Percentiles rank a stretch among this genome's conserved stretches.
phyloP scores from a whole-genome alignment of 2,113 vertebrate species.

The Lepidothrix coronata region DNA sequence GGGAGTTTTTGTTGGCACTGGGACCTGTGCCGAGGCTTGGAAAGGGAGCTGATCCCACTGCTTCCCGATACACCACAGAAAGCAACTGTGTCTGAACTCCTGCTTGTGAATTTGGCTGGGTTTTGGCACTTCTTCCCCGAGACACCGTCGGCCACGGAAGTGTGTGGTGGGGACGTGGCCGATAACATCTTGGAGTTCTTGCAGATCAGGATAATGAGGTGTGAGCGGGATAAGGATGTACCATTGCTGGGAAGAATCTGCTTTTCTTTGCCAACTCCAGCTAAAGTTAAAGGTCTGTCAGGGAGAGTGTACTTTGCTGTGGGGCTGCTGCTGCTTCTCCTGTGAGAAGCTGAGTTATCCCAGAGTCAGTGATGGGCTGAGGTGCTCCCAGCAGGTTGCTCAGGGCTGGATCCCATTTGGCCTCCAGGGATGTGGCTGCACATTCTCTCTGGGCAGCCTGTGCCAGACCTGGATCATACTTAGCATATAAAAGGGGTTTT shows the following conservation, averaged over 20 bases:
- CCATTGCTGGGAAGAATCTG: neutral
- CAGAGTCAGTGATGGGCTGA: neutral
- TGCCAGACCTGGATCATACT: neutral
- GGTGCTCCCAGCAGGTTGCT: neutral
- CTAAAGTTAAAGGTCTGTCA: neutral
- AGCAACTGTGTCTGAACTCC: neutral
- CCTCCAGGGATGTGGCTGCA: neutral
- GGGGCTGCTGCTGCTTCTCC: neutral
- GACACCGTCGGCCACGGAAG: neutral
- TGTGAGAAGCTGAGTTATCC: fast-evolving
- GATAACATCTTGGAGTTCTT: neutral
- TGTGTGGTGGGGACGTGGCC: fast-evolving
- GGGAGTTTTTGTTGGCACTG: neutral
- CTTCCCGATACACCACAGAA: neutral
- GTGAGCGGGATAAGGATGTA: neutral
- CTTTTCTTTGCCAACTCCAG: neutral
- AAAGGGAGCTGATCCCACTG: conserved; percentile 31
- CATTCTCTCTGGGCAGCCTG: neutral
- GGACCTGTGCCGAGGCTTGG: conserved; percentile 18
- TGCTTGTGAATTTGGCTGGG: neutral
- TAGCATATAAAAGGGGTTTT: neutral
- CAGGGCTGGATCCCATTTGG: neutral
- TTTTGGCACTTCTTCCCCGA: neutral
- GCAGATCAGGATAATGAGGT: neutral
- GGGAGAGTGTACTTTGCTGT: neutral